Base-by-base conservation (phyloP, 2,113 vertebrate genomes). In the Cyprinodon brontotheroides region DNA sequence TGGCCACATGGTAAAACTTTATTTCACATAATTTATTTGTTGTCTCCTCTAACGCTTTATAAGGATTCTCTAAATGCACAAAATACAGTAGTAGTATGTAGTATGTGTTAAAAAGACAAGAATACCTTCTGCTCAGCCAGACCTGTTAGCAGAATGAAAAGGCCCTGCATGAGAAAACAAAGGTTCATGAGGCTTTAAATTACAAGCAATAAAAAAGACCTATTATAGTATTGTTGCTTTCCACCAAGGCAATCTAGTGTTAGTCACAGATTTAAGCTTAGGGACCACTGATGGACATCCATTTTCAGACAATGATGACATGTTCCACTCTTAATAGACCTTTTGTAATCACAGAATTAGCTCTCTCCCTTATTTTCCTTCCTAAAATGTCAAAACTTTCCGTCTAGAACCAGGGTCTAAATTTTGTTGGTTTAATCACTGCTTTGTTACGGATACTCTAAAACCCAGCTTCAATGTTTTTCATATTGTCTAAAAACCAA, bases 91-190 rank as follows among this genome's bases (percentile, higher is more conserved):
- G 29, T 29, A 4, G 48, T 15, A 53, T 29, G 29, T 29, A 29
- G 29, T 29, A 53, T 17, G 48, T n/a, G 5, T 17, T 37, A 13
- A 75, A 75, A 40, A 39, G 4, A 45, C 4, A 69, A 45, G 74
- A 86, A 4, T 88, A 95, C 95, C 91, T 93, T 94, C 83, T 88
- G 88, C 78, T 95, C 95, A 78, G 89, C 87, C 65, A 95, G 67
- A 84, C 93, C 93, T 11, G 91, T 92, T 11, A 95, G 0, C 60
- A 95, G 88, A 72, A 95, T 85, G 61, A 94, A 93, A 62, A 95
- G 61, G 1, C 95, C 95, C 95, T 95, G 70, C 0, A 89, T 72
- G 43, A 80, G 1, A 89, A 29, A 78, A 48, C 53, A 22, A 2
- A 11, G 22, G 20, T 29, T 11, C 3, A 17, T 69, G 13, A 36